Evolutionary conservation across 2,888 invertebrate genomes (phyloP).

Genomic region (Machimus atricapillus): DNA sequence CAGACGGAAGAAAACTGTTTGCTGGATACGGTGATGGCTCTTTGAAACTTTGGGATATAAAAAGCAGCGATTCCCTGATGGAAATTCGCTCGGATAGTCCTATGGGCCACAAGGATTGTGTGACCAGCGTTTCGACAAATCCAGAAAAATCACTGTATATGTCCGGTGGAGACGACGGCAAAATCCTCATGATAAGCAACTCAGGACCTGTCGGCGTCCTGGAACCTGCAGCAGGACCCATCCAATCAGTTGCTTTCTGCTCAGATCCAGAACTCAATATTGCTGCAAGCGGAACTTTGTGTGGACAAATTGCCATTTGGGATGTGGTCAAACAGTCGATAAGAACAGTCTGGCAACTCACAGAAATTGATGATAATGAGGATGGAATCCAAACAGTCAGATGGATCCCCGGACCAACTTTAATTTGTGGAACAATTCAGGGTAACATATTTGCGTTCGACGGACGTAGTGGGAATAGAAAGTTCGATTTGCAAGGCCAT

Average conservation of each 20-base stretch:
- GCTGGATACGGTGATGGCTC: constrained; percentile 86
- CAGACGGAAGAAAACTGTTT: constrained; percentile 77
- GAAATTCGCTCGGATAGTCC: constrained; percentile 55
- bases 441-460: constrained; percentile 82
- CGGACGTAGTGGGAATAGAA: constrained; percentile 71
- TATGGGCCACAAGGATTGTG: constrained; percentile 65
- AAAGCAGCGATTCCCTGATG: constrained; percentile 64
- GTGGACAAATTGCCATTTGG: constrained; percentile 84
- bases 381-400: constrained; percentile 65
- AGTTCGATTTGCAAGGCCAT: constrained; percentile 74
- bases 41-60: constrained; percentile 85
- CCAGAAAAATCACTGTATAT: constrained; percentile 73
- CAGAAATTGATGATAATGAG: constrained; percentile 58
- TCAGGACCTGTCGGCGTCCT: constrained; percentile 63
- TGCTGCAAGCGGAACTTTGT: constrained; percentile 77
- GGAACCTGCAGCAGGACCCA: constrained; percentile 58
- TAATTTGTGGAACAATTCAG: constrained; percentile 77
- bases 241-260: constrained; percentile 79
- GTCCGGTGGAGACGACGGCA: constrained; percentile 72
- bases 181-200: constrained; percentile 57
- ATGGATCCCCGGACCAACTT: constrained; percentile 65
- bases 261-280: constrained; percentile 69
- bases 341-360: constrained; percentile 68
- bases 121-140: constrained; percentile 73
- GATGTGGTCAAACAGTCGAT: constrained; percentile 75